Base-by-base conservation (phyloP, 2,113 vertebrate species). In the Chlorodrepanis virens region DNA sequence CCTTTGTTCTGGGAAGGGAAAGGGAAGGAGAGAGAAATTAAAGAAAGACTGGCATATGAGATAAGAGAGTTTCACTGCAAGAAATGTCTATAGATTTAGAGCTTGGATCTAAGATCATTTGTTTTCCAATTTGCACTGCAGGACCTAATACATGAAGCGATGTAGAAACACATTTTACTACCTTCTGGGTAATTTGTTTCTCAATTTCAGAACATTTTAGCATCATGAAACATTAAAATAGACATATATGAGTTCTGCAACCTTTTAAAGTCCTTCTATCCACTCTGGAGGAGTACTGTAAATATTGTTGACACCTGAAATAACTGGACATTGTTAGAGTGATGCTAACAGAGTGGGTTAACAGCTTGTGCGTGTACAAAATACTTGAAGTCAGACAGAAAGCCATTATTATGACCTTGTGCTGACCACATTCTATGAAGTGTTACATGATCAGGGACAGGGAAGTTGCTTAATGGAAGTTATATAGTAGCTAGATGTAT, bases 401-500 rank as follows among this genome's bases (percentile, higher is more conserved):
- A 98, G 94, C 95, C 96, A 97, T 98, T 96, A 97, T 97, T 95
- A 98, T 99, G 99, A 99, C 99, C 99, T 99, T 99, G 98, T 96
- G 97, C 97, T 98, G 98, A 98, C 98, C 98, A 98, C 97, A 98
- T 97, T 98, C 98, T 96, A 98, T 98, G 97, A 98, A 98, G 97
- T 98, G 98, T 98, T 98, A 98, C 97, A 98, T 98, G 98, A 99
- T 98, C 98, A 98, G 98, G 98, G 98, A 98, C 97, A 98, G 98
- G 99, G 98, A 99, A 99, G 98, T 98, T 97, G 98, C 96, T 98
- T 99, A 99, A 99, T 99, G 98, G 98, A 98, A 95, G 97, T 98
- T 98, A 98, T 98, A 98, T 98, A 98, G 98, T 97, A 98, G 98
- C 96, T 98, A 99, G 99, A 98, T 99, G 98, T 99, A 99, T 99